These are phyloP conservation scores for Calameuta pallipes DNA, from an alignment of 2,888 invertebrate genomes.

Conservation along the genomic window DNA sequence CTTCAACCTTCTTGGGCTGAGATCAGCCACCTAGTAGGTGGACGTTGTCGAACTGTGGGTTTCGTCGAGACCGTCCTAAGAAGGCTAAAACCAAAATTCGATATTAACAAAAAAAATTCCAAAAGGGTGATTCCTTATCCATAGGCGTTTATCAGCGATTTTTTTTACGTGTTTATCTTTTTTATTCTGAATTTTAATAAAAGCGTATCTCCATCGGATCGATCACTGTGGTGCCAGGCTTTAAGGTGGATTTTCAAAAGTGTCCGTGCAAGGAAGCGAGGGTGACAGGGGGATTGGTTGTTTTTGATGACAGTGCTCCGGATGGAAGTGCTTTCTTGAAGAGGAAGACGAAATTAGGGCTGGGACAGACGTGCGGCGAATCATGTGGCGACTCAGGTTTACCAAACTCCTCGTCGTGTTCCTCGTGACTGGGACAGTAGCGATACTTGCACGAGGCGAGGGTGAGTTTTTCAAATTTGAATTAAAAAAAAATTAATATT, in stretches of 20 bases:
- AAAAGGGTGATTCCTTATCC: no score
- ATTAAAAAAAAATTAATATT: no score
- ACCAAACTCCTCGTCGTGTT: slow-evolving; percentile 39
- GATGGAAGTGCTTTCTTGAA: neutral
- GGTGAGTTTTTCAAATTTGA: no score
- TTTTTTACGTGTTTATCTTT: neutral
- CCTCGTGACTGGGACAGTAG: slow-evolving; percentile 8
- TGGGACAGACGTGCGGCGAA: slow-evolving; percentile 23
- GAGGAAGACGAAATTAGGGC: neutral
- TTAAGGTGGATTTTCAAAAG: neutral
- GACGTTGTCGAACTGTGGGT: no score
- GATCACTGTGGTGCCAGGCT: slow-evolving; percentile 23
- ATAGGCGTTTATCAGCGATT: no score
- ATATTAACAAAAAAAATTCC: no score
- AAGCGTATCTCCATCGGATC: neutral
- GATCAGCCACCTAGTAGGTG: no score
- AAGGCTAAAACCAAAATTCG: no score
- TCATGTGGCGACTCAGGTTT: slow-evolving; percentile 52
- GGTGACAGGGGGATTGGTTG: neutral
- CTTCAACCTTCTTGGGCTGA: neutral
- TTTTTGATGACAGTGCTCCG: slow-evolving; percentile 8
- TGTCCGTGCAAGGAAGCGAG: slow-evolving; percentile 5
- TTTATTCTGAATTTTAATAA: neutral
- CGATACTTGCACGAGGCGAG: no score
- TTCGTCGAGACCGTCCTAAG: no score